A percentile compares a stretch with the other conserved stretches of the same genome.
Evolutionary conservation across 2,797 vertebrate species (phyloP).

Genomic region (Agapornis canus): DNA sequence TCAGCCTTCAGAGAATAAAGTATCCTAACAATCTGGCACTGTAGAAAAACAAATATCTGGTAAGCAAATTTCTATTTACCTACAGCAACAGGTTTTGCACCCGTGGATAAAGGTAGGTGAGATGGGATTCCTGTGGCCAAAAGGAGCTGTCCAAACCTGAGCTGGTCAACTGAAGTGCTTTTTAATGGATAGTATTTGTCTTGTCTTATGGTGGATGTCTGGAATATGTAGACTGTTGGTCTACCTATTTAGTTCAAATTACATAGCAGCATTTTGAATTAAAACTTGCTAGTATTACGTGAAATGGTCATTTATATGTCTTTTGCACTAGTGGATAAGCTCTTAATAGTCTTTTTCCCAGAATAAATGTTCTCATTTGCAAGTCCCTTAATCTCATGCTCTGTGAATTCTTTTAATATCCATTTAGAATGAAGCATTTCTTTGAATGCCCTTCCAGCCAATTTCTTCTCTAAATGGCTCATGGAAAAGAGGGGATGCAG

Average conservation of each 20-base stretch:
- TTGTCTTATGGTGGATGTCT: background rate
- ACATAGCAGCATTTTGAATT: background rate
- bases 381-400: slow-evolving; percentile 22
- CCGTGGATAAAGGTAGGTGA: background rate
- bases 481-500: fast-evolving
- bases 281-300: background rate
- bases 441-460: background rate
- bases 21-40: background rate
- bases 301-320: background rate
- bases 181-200: background rate
- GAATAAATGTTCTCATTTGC: slow-evolving; percentile 33
- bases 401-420: slow-evolving; percentile 20
- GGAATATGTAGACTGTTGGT: background rate
- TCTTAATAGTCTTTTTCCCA: background rate
- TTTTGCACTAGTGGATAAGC: background rate
- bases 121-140: background rate
- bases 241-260: background rate
- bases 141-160: background rate
- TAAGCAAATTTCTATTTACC: background rate
- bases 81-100: background rate
- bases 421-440: background rate
- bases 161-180: background rate
- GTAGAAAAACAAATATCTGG: background rate
- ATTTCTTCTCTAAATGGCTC: background rate
- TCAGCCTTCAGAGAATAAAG: background rate